phyloP scores from a whole-genome alignment of 2,113 vertebrate genomes.

The Oceanodroma tethys region DNA sequence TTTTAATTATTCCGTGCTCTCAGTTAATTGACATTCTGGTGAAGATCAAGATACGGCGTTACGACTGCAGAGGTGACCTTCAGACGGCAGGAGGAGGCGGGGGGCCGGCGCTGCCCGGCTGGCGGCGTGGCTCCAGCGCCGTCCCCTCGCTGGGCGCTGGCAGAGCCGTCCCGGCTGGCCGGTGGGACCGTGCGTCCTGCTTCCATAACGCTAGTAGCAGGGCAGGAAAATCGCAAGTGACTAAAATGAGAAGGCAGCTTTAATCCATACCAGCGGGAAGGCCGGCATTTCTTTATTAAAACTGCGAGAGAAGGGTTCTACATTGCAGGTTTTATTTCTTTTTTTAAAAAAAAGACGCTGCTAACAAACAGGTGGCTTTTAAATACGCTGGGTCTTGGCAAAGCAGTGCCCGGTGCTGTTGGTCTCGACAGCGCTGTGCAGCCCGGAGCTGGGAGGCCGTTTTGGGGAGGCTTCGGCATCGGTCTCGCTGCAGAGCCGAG shows the following conservation, averaged over 20 bases:
- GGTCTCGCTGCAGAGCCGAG: neutral
- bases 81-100: neutral
- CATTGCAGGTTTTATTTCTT: neutral
- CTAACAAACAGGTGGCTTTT: neutral
- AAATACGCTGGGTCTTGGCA: neutral
- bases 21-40: neutral
- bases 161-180: neutral
- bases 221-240: neutral
- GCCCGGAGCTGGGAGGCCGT: neutral
- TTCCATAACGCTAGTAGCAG: neutral
- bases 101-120: neutral
- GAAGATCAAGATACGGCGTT: neutral
- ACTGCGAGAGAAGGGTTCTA: neutral
- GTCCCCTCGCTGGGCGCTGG: accelerated
- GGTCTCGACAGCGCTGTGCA: neutral
- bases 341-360: neutral
- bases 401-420: neutral
- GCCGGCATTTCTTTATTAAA: neutral
- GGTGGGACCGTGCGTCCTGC: neutral
- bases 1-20: neutral
- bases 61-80: neutral
- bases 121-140: neutral
- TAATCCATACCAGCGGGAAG: neutral
- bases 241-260: neutral
- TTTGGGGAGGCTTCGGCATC: neutral